phyloP scores from a whole-genome alignment of 2,113 vertebrate genomes.

The Pteropus alecto region DNA sequence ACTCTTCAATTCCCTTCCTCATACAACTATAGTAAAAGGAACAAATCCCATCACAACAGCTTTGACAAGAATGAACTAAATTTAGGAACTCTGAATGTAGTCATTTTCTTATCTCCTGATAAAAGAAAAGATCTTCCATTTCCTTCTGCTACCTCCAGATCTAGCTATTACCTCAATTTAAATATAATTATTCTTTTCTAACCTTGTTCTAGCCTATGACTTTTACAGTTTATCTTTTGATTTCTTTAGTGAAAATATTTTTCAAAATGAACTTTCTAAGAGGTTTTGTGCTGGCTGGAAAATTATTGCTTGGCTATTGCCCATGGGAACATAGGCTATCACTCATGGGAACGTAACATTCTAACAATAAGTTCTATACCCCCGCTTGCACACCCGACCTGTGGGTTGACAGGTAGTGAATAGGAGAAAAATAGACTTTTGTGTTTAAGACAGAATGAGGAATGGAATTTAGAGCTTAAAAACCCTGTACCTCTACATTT shows the following conservation, averaged over 20 bases:
- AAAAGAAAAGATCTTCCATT: neutral
- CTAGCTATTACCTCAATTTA: neutral
- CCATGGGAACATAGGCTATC: too few relatives aligned
- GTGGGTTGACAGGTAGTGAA: too few relatives aligned
- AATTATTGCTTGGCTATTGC: too few relatives aligned
- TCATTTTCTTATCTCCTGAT: neutral
- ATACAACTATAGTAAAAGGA: neutral
- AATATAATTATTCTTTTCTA: neutral
- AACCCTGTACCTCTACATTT: too few relatives aligned
- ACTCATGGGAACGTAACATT: too few relatives aligned
- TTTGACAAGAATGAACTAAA: neutral
- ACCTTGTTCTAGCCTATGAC: neutral
- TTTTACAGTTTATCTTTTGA: neutral
- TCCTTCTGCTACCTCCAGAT: neutral
- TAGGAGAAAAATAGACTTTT: too few relatives aligned
- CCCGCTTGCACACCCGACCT: too few relatives aligned
- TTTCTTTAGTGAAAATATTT: neutral
- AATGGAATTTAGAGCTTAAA: too few relatives aligned
- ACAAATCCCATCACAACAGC: neutral
- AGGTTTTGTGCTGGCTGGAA: neutral
- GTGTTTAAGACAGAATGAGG: too few relatives aligned
- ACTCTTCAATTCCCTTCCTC: neutral
- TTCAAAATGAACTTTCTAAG: slow-evolving; percentile 3
- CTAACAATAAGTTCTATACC: too few relatives aligned
- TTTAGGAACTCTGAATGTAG: neutral